Conservation (phyloP, 2,888 invertebrate genomes). For the Ariolimax columbianus region DNA sequence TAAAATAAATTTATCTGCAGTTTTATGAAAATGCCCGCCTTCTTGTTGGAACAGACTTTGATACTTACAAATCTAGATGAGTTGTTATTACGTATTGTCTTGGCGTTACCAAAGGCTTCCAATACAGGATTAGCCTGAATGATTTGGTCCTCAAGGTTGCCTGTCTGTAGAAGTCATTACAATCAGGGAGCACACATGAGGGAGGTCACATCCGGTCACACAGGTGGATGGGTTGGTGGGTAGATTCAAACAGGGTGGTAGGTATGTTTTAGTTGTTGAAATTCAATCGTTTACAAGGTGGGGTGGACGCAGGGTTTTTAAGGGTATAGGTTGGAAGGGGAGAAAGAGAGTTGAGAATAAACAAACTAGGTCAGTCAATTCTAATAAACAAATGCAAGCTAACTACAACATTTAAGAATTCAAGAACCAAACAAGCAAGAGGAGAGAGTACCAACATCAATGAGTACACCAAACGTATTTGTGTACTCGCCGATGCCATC, state of each 20-base stretch:
- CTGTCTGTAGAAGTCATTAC: slow-evolving; percentile 52
- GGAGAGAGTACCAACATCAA: background rate
- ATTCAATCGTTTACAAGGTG: background rate
- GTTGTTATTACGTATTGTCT: slow-evolving; percentile 93
- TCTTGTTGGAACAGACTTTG: background rate
- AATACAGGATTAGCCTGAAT: slow-evolving; percentile 92
- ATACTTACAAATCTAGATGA: slow-evolving; percentile 99
- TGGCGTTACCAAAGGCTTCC: slow-evolving; percentile 77
- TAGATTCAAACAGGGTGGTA: slow-evolving; percentile 9
- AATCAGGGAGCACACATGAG: background rate
- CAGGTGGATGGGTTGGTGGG: slow-evolving; percentile 9
- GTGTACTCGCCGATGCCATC: background rate
- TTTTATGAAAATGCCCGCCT: background rate
- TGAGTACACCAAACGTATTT: background rate
- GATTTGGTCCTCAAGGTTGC: slow-evolving; percentile 95
- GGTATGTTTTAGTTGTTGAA: slow-evolving; percentile 17
- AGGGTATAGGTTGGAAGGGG: background rate
- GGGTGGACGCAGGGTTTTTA: background rate
- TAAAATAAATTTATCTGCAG: too few species aligned
- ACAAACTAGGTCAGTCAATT: slow-evolving; percentile 22
- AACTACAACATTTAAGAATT: background rate
- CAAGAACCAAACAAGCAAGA: slow-evolving; percentile 8
- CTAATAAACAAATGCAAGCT: background rate
- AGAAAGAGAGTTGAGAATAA: background rate
- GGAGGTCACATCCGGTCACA: slow-evolving; percentile 8